Base-by-base conservation (phyloP, 2,888 invertebrate genomes). In the Amaurobius ferox region DNA sequence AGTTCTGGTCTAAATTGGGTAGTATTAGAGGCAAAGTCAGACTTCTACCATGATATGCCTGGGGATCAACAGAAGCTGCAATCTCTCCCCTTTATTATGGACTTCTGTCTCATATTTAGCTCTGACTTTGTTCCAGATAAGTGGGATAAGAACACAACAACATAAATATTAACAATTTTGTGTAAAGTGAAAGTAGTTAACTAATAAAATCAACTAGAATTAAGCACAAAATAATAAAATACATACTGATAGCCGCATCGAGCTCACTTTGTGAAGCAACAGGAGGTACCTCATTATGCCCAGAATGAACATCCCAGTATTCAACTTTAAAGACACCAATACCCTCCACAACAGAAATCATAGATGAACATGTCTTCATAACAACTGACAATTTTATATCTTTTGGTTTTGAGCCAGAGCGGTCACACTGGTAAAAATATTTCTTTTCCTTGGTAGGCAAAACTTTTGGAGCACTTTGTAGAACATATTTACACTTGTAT, bases 241-340 rank as follows among this genome's bases (percentile, higher is more conserved):
- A 72, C 77, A 66, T 23, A 83, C 83, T 70, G 44, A 83, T 77
- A 66, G 77, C 77, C 55, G 72, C 48, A 35, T 64, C 48, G 9
- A 83, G 23, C 39, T 77, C 83, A 76, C 61, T 77, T 0, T 28
- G 40, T 29, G 23, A 7, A 13, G 67, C 62, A 26, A 73, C 35
- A 13, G 30, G 13, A 0, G 1, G 19, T 1, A 19, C 19, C 1
- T 35, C 32, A 55, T 7, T 7, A 67, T 83, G 83, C 5, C 77
- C 77, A 39, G 66, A 48, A 77, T 83, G 83, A n/a, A 29, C 55
- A 55, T 77, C 70, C 83, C 83, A 83, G 29, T 77, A 66, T n/a
- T 83, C 83, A 16, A 83, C 74, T 66, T 83, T 77, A 19, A 66
- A 35, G 39, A 77, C 35, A n/a, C 29, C 29, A 19, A 16, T 32